Evolutionary conservation across 2,797 vertebrate species (phyloP).

Genomic region (Crocodylus rhombifer): DNA sequence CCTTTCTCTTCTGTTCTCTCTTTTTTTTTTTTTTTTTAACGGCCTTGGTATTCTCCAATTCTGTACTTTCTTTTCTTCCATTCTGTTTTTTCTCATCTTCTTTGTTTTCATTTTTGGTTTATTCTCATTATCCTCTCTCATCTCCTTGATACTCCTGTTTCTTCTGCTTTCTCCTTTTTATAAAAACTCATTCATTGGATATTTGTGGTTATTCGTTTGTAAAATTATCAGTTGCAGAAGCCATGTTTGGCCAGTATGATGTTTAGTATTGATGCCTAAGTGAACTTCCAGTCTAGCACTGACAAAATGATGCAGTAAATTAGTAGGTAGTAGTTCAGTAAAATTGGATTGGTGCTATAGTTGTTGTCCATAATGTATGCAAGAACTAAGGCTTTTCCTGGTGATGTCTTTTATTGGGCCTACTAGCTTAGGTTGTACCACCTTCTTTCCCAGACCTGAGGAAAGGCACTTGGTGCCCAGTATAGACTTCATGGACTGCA

Average conservation of each 20-base stretch:
- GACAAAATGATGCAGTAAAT: not conserved
- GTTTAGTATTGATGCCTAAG: not conserved
- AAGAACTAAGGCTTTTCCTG: too few relatives aligned
- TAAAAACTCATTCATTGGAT: not conserved
- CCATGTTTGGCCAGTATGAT: not conserved
- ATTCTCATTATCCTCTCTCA: not conserved
- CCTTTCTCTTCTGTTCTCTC: not conserved
- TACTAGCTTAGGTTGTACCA: too few relatives aligned
- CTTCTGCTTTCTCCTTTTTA: not conserved
- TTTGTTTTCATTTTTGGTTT: not conserved
- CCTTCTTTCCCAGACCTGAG: too few relatives aligned
- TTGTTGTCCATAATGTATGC: too few relatives aligned
- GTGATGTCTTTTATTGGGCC: too few relatives aligned
- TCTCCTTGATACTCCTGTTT: not conserved
- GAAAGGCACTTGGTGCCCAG: too few relatives aligned
- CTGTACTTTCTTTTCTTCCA: not conserved
- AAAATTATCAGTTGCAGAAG: not conserved
- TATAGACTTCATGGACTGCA: not conserved
- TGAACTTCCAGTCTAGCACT: not conserved
- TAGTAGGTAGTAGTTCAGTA: not conserved
- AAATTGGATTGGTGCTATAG: too few relatives aligned
- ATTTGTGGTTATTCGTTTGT: not conserved
- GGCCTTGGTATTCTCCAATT: not conserved
- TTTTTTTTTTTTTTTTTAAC: not conserved
- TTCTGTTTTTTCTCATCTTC: not conserved